Percentiles rank a stretch among this genome's conserved stretches.
These are phyloP conservation scores for Xiphias gladius DNA, from an alignment of 2,113 vertebrate species.

Conservation along the genomic window DNA sequence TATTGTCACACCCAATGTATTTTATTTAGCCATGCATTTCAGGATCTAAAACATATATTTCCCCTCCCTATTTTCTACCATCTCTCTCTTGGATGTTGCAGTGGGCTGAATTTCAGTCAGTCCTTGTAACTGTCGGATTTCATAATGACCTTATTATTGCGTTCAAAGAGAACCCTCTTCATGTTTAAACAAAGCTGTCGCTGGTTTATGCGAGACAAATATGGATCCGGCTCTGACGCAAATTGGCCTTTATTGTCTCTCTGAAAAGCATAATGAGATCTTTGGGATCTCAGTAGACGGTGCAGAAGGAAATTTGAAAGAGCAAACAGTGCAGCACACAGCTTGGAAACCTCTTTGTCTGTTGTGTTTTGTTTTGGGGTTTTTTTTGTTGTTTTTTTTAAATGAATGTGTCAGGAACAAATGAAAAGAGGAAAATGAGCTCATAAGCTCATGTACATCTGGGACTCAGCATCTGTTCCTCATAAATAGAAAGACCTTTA, in stretches of 20 bases:
- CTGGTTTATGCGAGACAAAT: conserved; percentile 63
- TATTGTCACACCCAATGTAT: background rate
- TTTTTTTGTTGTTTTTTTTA: conserved; percentile 3
- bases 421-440: conserved; percentile 38
- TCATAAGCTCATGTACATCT: background rate
- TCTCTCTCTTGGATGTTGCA: conserved; percentile 8
- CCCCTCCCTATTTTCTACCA: background rate
- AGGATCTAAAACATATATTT: background rate
- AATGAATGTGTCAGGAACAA: conserved; percentile 55
- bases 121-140: conserved; percentile 36
- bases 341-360: conserved; percentile 41
- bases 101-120: conserved; percentile 50
- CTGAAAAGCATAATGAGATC: conserved; percentile 57
- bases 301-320: conserved; percentile 64
- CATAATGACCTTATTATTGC: conserved; percentile 49
- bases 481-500: background rate
- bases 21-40: background rate
- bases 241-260: conserved; percentile 68
- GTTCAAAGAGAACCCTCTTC: conserved; percentile 62
- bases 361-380: background rate
- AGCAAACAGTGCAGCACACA: conserved; percentile 50
- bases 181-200: conserved; percentile 69
- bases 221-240: conserved; percentile 63
- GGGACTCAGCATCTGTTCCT: background rate
- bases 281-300: conserved; percentile 43